phyloP scores from a whole-genome alignment of 2,113 vertebrate genomes.

The Aegypius monachus region DNA sequence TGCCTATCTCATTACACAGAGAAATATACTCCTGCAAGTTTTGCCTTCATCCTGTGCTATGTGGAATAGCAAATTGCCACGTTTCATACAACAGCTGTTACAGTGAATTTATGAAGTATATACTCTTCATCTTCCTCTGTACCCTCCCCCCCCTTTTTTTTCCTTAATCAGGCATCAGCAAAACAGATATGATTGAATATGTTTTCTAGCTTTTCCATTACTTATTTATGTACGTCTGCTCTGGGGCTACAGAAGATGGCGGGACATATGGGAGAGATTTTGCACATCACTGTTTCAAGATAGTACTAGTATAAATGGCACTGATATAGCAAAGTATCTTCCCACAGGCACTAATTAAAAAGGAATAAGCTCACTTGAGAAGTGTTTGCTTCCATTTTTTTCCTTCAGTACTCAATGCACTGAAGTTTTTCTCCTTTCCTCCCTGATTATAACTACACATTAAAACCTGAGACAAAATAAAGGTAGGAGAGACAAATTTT shows the following conservation, averaged over 20 bases:
- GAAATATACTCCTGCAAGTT: not conserved
- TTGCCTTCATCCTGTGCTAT: not conserved
- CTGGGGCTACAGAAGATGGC: not conserved
- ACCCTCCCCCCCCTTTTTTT: not conserved
- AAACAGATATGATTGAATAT: conserved; percentile 20
- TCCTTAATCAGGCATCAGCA: not conserved
- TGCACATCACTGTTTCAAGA: conserved; percentile 54
- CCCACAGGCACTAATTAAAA: conserved; percentile 72
- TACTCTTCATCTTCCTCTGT: not conserved
- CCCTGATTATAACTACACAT: not conserved
- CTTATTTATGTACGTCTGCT: conserved; percentile 65
- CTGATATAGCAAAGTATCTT: conserved; percentile 32
- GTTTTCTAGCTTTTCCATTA: conserved; percentile 13
- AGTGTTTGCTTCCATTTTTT: not conserved
- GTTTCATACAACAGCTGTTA: not conserved
- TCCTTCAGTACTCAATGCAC: not conserved
- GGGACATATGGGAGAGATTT: conserved; percentile 45
- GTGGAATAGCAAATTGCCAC: not conserved
- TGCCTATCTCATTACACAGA: conserved; percentile 43
- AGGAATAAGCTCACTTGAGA: conserved; percentile 35
- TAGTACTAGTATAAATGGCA: conserved; percentile 7
- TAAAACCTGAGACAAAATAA: conserved; percentile 21
- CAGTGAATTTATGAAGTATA: not conserved
- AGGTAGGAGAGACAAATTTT: not conserved
- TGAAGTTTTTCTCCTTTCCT: conserved; percentile 7